Evolutionary conservation across 1,140 invertebrate genomes (phyloP), one percentile per base, ranked within the genome.

Genomic region (Aphaenogaster ashmeadi): DNA sequence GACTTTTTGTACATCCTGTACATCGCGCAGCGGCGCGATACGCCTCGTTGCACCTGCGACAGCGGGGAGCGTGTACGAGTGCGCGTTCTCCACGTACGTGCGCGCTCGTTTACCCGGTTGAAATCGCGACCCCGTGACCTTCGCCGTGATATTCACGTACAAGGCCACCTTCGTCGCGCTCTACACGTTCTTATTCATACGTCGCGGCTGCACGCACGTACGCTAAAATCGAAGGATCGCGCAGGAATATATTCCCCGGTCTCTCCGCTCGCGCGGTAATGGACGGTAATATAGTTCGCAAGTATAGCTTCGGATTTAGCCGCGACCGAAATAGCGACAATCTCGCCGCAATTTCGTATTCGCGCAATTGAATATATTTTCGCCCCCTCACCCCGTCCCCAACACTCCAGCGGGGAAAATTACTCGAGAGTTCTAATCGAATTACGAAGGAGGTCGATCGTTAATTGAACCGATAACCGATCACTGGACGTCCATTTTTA

Each of bases 51-150:
- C 87, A 90, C 88, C 78, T 89, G 90, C 79, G 89, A 91, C 91
- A 91, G 87, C 91, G 87, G 88, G 85, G 91, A 80, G 91, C 90
- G 88, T 90, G 54, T 87, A 87, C 89, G 21, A 6, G 21, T 27
- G 71, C 86, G 88, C 80, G 67, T 85, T 85, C 77, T 78, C 52
- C 83, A 52, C 60, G 87, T 89, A 79, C 75, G 58, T 64, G 67
- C 62, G 52, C 62, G 66, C 85, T 54, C 52, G 60, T 85, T 85
- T 89, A 91, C 89, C 88, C 87, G 91, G 47, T 86, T 87, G 86
- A 87, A 90, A 92, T 89, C 80, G 77, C 88, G 92, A 93, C 89
- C 92, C 84, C 91, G 66, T 89, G 88, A 93, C 92, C 93, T 93
- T 93, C 92, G 90, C 87, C 89, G 77, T 88, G 90, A 90, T 91